Base-by-base conservation (phyloP, 2,888 invertebrate genomes). In the Syrista parreyssii region DNA sequence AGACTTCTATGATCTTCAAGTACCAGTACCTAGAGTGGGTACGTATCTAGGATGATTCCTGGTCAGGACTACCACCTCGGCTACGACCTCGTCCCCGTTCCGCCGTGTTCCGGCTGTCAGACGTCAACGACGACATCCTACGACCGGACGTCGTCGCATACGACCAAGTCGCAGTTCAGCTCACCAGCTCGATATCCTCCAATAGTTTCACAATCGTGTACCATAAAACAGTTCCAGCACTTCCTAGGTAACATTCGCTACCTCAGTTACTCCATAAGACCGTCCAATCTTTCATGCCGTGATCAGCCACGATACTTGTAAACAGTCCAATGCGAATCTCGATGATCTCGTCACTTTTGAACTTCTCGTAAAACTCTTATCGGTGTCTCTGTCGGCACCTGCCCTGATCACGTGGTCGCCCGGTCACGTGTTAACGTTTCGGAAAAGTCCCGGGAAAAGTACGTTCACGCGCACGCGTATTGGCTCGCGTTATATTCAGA, bases 381-480 rank as follows among this genome's bases (percentile, higher is more conserved):
- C 23, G 3, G 9, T 23, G 23, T 9, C 55, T 40, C 40, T 40
- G 23, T 23, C 30, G 11, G 30, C 74, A 35, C 35, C 33, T 35
- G 74, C 6, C 12, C 6, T 3, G 4, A n/a, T 12, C 71, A 71
- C 71, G 71, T 36, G 74, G 74, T 74, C 74, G n/a, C 74, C 6
- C 81, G 73, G 34, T 68, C n/a, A 55, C 69, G 75, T 34, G 55
- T 36, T 15, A 3, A 68, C 73, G 68, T 85, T 85, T 85, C 82
- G 84, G 85, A 85, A 87, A 87, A 84, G 78, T 84, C 79, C 77
- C 79, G 84, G 82, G 83, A 86, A 87, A 85, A 82, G 71, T 76
- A 78, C 79, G 77, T 36, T 79, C 75, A 82, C 81, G 84, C 82
- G 81, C 87, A 84, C 84, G 88, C 86, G 85, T 68, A 35, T 76